Conservation (phyloP, 2,797 vertebrate genomes). For the Manis pentadactyla region DNA sequence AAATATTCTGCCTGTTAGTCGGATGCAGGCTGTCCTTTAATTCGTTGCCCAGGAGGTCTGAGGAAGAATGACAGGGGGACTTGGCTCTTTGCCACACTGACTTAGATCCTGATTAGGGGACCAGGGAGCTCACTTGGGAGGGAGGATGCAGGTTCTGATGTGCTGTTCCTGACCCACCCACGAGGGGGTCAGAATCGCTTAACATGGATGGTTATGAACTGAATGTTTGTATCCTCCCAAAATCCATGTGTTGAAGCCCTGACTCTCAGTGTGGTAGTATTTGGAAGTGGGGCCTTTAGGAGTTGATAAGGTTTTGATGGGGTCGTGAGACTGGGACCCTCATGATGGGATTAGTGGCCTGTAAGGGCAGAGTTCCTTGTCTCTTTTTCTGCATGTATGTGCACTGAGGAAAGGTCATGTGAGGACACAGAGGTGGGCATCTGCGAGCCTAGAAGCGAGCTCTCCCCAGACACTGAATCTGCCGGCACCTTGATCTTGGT, state of each 20-base stretch:
- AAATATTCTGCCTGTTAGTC: neutral
- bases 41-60: neutral
- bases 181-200: neutral
- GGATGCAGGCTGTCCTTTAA: neutral
- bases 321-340: neutral
- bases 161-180: neutral
- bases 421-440: neutral
- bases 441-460: neutral
- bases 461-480: neutral
- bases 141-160: fast-evolving
- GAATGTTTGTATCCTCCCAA: neutral
- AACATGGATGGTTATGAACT: neutral
- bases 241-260: neutral
- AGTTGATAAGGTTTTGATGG: neutral
- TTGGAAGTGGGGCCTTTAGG: neutral
- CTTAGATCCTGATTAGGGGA: neutral
- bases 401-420: neutral
- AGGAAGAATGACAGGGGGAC: neutral
- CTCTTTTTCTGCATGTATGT: fast-evolving
- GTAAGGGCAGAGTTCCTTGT: neutral
- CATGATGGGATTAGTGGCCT: neutral
- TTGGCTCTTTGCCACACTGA: neutral
- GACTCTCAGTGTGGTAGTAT: neutral
- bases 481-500: neutral
- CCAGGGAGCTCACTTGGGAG: neutral